Percentiles rank a stretch among this genome's conserved stretches.
Evolutionary conservation across 2,888 invertebrate genomes (phyloP).

Genomic region (Idaea biselata): DNA sequence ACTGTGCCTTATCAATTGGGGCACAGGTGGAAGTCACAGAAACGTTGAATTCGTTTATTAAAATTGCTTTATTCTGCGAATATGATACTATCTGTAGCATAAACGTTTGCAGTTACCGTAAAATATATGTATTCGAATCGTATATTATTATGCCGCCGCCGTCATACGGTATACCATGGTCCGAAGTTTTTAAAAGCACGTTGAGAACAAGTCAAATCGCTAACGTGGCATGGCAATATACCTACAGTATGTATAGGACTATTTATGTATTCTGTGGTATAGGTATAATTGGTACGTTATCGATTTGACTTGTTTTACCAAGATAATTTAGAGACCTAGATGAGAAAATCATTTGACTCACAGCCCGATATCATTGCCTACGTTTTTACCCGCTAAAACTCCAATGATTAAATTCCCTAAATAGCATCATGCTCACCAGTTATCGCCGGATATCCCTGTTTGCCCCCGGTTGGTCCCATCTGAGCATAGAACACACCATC

Average conservation of each 20-base stretch:
- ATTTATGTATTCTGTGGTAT: too few relatives aligned
- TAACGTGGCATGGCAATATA: too few relatives aligned
- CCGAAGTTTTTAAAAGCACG: too few relatives aligned
- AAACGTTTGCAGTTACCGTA: neutral
- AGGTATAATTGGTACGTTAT: too few relatives aligned
- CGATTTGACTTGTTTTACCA: too few relatives aligned
- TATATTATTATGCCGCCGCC: neutral
- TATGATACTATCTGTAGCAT: neutral
- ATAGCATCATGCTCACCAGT: slow-evolving; percentile 82
- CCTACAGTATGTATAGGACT: too few relatives aligned
- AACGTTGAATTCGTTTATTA: neutral
- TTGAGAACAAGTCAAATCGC: too few relatives aligned
- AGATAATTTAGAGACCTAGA: too few relatives aligned
- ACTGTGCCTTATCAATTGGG: neutral
- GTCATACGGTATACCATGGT: neutral
- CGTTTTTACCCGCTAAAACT: too few relatives aligned
- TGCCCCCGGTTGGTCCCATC: slow-evolving; percentile 95
- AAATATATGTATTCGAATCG: neutral
- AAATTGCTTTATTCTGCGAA: neutral
- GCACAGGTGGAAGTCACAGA: neutral
- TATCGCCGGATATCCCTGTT: slow-evolving; percentile 93
- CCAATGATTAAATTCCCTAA: too few relatives aligned
- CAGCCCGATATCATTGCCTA: too few relatives aligned
- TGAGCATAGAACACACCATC: slow-evolving; percentile 96
- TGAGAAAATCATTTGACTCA: too few relatives aligned